Conservation (phyloP, 2,113 vertebrate species). For the Datnioides undecimradiatus region DNA sequence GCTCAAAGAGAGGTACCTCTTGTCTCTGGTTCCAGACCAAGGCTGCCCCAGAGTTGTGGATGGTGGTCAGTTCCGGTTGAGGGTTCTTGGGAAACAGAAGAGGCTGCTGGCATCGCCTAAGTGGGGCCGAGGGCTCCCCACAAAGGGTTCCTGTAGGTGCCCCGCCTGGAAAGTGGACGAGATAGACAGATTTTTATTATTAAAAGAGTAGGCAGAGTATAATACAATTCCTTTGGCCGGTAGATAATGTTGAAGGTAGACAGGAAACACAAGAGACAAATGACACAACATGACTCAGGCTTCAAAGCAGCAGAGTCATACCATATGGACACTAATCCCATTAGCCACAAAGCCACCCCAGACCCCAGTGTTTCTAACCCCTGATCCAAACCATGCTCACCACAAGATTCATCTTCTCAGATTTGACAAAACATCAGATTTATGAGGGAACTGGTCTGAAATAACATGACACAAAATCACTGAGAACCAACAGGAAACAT, state of each 20-base stretch:
- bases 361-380: conserved; percentile 36
- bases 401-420: conserved; percentile 47
- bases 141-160: conserved; percentile 81
- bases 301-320: conserved; percentile 60
- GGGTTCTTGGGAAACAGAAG: conserved; percentile 82
- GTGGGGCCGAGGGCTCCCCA: conserved; percentile 84
- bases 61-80: conserved; percentile 77
- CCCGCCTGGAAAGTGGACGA: conserved; percentile 70
- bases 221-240: background rate
- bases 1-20: conserved; percentile 64
- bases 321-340: conserved; percentile 71
- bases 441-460: conserved; percentile 23
- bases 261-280: conserved; percentile 44
- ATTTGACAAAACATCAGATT: conserved; percentile 51
- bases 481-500: conserved; percentile 60
- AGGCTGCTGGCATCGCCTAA: conserved; percentile 85
- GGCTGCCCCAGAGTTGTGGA: conserved; percentile 77
- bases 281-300: conserved; percentile 62
- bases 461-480: conserved; percentile 50
- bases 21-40: conserved; percentile 70
- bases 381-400: conserved; percentile 1
- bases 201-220: background rate
- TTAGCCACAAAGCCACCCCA: conserved; percentile 52
- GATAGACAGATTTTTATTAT: background rate
- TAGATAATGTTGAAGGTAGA: conserved; percentile 24